Evolutionary conservation across 2,113 vertebrate genomes (phyloP).

Genomic region (Nothobranchius kuhntae): DNA sequence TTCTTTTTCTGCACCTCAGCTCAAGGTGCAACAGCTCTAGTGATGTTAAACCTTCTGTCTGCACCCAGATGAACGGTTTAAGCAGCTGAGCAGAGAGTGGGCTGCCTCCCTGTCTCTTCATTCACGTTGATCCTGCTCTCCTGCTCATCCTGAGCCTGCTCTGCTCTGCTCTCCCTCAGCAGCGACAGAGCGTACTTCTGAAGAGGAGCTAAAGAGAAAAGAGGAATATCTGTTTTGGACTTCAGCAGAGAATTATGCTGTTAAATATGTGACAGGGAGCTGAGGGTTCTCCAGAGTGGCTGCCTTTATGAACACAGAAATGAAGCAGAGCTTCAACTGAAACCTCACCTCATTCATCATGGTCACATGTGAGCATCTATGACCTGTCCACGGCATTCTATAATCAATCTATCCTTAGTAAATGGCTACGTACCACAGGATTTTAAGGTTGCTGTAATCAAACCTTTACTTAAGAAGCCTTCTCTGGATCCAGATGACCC

Average conservation of each 20-base stretch:
- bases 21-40: background rate
- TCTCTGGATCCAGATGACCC: too few species aligned
- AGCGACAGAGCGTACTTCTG: background rate
- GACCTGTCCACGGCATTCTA: background rate
- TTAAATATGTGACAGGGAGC: slow-evolving; percentile 44
- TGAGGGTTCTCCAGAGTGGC: slow-evolving; percentile 21
- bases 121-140: slow-evolving; percentile 51
- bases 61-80: slow-evolving; percentile 59
- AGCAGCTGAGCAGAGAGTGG: slow-evolving; percentile 58
- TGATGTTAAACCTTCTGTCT: slow-evolving; percentile 31
- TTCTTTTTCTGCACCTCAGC: slow-evolving; percentile 27
- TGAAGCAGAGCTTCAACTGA: slow-evolving; percentile 41
- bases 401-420: too few species aligned
- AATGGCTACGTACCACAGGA: too few species aligned
- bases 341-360: slow-evolving; percentile 54
- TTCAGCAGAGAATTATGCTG: slow-evolving; percentile 31
- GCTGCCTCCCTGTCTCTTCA: slow-evolving; percentile 42
- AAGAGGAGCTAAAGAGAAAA: slow-evolving; percentile 32
- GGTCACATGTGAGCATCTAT: slow-evolving; percentile 48
- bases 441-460: too few species aligned
- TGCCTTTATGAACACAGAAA: slow-evolving; percentile 48
- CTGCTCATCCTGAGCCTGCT: slow-evolving; percentile 53
- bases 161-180: slow-evolving; percentile 47
- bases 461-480: too few species aligned
- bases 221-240: slow-evolving; percentile 34